Conservation (phyloP, 1,140 invertebrate genomes). For the Bombus confusus region DNA sequence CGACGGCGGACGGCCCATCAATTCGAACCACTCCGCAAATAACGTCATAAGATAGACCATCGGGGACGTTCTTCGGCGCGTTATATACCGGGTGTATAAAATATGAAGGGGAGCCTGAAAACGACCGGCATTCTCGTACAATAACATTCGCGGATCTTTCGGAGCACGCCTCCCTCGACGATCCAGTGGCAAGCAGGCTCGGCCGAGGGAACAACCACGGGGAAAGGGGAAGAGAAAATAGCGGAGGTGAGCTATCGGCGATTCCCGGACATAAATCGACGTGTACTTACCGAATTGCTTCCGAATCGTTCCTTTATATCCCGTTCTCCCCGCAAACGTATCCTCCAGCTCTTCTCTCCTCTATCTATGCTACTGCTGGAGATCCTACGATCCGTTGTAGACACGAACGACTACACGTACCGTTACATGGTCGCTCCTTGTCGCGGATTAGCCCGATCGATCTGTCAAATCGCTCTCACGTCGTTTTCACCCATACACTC, state of each 20-base stretch:
- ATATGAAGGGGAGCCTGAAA: constrained; percentile 62
- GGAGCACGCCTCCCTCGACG: constrained; percentile 32
- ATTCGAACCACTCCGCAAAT: constrained; percentile 72
- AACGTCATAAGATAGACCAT: constrained; percentile 73
- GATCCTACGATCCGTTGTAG: constrained; percentile 43
- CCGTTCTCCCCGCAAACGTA: constrained; percentile 52
- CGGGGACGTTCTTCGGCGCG: constrained; percentile 53
- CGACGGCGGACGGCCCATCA: constrained; percentile 58
- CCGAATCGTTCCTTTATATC: constrained; percentile 77
- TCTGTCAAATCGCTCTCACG: constrained; percentile 34
- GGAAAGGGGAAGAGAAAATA: constrained; percentile 44
- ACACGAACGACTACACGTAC: constrained; percentile 51
- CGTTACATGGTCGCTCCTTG: constrained; percentile 39
- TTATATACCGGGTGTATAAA: constrained; percentile 72
- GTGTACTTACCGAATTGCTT: constrained; percentile 80
- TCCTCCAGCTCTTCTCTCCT: constrained; percentile 41
- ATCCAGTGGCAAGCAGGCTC: constrained; percentile 30
- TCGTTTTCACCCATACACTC: background rate
- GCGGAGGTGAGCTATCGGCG: constrained; percentile 73
- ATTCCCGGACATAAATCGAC: constrained; percentile 78
- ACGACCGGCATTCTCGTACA: constrained; percentile 68
- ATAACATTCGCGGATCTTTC: constrained; percentile 71
- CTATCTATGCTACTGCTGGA: constrained; percentile 22
- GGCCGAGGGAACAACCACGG: constrained; percentile 20
- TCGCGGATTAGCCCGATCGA: constrained; percentile 49